A percentile compares a stretch with the other conserved stretches of the same genome.
phyloP scores from a whole-genome alignment of 2,797 vertebrate genomes.

The Malacoctenus gilli region DNA sequence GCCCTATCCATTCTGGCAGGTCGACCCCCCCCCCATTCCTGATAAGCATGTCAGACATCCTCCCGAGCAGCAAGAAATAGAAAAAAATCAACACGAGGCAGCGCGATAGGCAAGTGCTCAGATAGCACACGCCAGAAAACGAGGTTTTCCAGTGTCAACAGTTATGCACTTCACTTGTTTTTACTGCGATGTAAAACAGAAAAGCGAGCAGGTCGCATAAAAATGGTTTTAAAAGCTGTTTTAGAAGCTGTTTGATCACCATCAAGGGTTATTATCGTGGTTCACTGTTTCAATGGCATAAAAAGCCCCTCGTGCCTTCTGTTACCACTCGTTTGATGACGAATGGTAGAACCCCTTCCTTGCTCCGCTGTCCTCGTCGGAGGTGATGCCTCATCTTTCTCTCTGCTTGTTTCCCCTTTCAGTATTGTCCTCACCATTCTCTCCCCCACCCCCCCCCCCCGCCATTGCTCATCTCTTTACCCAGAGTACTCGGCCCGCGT shows the following conservation, averaged over 20 bases:
- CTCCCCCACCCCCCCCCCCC: constrained; percentile 54
- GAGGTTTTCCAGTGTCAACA: constrained; percentile 24
- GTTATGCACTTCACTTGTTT: constrained; percentile 26
- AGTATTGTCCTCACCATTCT: constrained; percentile 48
- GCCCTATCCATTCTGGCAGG: constrained; percentile 45
- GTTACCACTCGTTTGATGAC: too few relatives aligned
- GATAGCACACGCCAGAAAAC: constrained; percentile 32
- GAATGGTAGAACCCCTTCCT: constrained; percentile 1
- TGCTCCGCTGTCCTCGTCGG: constrained; percentile 11
- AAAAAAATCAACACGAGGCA: constrained; percentile 51
- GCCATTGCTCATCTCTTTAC: constrained; percentile 66
- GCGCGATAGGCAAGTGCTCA: constrained; percentile 9
- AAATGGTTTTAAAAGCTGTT: too few relatives aligned
- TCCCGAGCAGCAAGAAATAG: constrained; percentile 37
- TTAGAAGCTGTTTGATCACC: too few relatives aligned
- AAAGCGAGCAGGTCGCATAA: too few relatives aligned
- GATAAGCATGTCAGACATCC: constrained; percentile 57
- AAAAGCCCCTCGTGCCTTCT: too few relatives aligned
- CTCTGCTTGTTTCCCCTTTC: constrained; percentile 32
- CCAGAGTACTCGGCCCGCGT: constrained; percentile 82
- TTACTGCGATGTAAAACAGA: constrained; percentile 18
- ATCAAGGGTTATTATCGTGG: too few relatives aligned
- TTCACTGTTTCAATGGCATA: too few relatives aligned
- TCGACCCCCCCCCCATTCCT: constrained; percentile 38
- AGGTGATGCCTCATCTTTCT: constrained; percentile 12